Evolutionary conservation across 2,797 vertebrate genomes (phyloP).

Genomic region (Momotus momota): DNA sequence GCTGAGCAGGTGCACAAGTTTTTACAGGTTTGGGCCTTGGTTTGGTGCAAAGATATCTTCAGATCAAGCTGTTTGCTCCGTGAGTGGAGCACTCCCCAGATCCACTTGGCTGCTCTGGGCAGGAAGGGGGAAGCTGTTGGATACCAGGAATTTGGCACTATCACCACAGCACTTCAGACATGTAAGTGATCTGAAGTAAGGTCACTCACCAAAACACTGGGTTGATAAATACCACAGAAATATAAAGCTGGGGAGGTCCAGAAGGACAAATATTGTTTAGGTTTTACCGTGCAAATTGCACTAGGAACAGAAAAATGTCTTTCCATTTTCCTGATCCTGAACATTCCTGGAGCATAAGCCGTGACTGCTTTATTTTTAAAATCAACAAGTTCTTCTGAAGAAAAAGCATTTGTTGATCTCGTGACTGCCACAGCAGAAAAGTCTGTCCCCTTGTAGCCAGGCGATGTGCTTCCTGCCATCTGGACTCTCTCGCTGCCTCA

Average conservation of each 20-base stretch:
- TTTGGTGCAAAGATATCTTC: background rate
- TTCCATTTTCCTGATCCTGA: conserved; percentile 11
- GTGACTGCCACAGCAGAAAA: background rate
- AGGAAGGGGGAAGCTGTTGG: background rate
- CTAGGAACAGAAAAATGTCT: background rate
- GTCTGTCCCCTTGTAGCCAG: background rate
- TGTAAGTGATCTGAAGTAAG: background rate
- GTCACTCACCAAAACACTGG: background rate
- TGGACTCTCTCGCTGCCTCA: background rate
- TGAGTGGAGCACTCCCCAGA: background rate
- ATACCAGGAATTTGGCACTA: background rate
- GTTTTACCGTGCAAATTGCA: background rate
- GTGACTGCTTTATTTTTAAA: conserved; percentile 45
- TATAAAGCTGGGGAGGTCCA: background rate
- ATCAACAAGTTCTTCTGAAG: conserved; percentile 44
- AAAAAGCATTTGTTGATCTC: conserved; percentile 4
- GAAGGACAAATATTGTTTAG: background rate
- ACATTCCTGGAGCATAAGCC: conserved; percentile 42
- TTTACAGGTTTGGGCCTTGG: background rate
- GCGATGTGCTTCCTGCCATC: background rate
- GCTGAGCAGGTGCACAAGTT: background rate
- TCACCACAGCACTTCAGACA: background rate
- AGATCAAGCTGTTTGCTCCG: background rate
- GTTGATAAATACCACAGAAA: background rate
- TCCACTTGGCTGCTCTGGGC: background rate